Base-by-base conservation (phyloP, 1,140 invertebrate genomes). In the Bombus picipes region DNA sequence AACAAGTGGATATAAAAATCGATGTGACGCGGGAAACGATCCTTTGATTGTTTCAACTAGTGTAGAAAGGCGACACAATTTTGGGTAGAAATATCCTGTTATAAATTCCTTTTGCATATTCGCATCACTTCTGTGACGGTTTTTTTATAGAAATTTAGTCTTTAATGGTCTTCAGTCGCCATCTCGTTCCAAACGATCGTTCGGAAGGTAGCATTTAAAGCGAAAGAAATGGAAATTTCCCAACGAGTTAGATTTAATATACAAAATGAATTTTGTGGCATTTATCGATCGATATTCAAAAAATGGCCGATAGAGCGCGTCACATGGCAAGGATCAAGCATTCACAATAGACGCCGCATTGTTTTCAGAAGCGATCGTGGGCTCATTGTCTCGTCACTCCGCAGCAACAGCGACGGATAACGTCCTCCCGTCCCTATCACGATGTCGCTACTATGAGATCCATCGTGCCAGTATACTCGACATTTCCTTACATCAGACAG, bases 381-480 rank as follows among this genome's bases (percentile, higher is more conserved):
- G 8, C 57, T 79, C 71, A 41, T 75, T 75, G 86, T 43, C 43
- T 68, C 65, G 28, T 32, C 80, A 65, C 34, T 28, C 37, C 13
- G 28, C 34, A 66, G 34, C 68, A 83, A 12, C 76, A 76, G 37
- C 71, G 78, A 28, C 32, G 84, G 71, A 68, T 66, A 85, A 85
- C 70, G 41, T 81, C 77, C 77, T 65, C 57, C 65, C 57, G 41
- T 81, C 70, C 62, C 75, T 68, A 83, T 87, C 81, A 74, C 74
- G 88, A 73, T 66, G 43, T 59, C 37, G 65, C 65, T 80, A 81
- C 34, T 89, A 89, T 87, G 88, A 89, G 77, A 89, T 81, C 70
- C 66, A 62, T 59, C 39, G 65, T 77, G 37, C 43, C 41, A 22
- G 53, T 75, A 59, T 39, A 66, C 32, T 10, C 62, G 62, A 68